Conservation (phyloP, 2,113 vertebrate genomes). For the Semicossyphus pulcher region DNA sequence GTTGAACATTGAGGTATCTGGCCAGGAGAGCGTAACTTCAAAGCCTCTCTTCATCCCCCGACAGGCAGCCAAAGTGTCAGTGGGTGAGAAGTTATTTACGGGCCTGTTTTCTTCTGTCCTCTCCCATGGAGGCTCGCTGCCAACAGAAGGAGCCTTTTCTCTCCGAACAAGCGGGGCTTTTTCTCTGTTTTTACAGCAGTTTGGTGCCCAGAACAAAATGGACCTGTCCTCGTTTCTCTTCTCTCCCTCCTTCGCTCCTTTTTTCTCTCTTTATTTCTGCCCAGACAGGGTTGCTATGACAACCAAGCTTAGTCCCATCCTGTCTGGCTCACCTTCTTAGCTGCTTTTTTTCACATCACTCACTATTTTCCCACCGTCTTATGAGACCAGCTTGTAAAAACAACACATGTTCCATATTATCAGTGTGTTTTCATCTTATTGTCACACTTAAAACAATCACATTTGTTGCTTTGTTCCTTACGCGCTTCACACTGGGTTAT, state of each 20-base stretch:
- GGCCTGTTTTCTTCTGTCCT: conserved; percentile 23
- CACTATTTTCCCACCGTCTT: conserved; percentile 5
- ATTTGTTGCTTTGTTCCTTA: not conserved
- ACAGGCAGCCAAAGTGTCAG: conserved; percentile 47
- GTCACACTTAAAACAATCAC: not conserved
- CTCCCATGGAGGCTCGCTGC: conserved; percentile 6
- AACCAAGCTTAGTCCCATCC: conserved; percentile 64
- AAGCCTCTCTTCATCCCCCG: conserved; percentile 51
- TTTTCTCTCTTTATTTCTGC: conserved; percentile 44
- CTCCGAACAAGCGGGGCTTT: not conserved
- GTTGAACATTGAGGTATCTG: conserved; percentile 7
- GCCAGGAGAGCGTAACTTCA: conserved; percentile 6
- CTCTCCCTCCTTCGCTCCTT: conserved; percentile 26
- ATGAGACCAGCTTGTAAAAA: not conserved
- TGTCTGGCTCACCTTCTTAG: conserved; percentile 53
- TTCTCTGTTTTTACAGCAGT: conserved; percentile 26
- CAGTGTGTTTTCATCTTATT: not conserved
- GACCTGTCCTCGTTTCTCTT: conserved; percentile 45
- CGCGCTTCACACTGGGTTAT: not conserved
- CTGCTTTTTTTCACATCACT: conserved; percentile 9
- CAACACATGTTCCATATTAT: not conserved
- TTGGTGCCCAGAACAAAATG: conserved; percentile 52
- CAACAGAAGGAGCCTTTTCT: not conserved
- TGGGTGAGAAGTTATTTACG: conserved; percentile 59
- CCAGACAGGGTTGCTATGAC: conserved; percentile 77